These are phyloP conservation scores for Acleris emargana DNA, from an alignment of 2,888 invertebrate species.

Conservation along the genomic window DNA sequence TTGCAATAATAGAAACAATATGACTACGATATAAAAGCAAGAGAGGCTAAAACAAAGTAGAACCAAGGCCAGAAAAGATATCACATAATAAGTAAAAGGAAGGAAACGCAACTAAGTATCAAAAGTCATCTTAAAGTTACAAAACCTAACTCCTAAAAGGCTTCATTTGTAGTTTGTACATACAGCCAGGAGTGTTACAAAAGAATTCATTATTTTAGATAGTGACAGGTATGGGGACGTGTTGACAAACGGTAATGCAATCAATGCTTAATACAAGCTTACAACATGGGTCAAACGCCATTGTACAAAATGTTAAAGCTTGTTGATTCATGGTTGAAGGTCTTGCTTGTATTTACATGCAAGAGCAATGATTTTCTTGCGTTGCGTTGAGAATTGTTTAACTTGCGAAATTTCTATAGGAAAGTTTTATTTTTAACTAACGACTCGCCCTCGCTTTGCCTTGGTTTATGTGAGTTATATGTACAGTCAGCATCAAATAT, in stretches of 20 bases:
- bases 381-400: not conserved
- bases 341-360: not conserved
- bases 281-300: slow-evolving; percentile 20
- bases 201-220: slow-evolving; percentile 22
- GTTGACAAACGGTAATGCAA: slow-evolving; percentile 28
- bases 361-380: not conserved
- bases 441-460: too few species aligned
- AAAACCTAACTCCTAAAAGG: not conserved
- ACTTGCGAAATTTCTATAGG: not conserved
- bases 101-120: too few species aligned
- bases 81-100: too few species aligned
- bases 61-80: too few species aligned
- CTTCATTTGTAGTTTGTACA: too few species aligned
- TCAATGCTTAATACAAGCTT: slow-evolving; percentile 20
- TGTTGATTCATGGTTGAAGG: slow-evolving; percentile 24
- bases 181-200: slow-evolving; percentile 9
- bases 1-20: too few species aligned
- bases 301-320: slow-evolving; percentile 14
- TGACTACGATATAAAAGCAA: too few species aligned
- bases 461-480: too few species aligned
- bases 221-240: slow-evolving; percentile 14
- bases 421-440: too few species aligned
- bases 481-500: too few species aligned
- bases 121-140: slow-evolving; percentile 1
- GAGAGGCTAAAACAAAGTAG: too few species aligned